Conservation (phyloP, 2,797 vertebrate species). For the Cossypha niveicapilla region DNA sequence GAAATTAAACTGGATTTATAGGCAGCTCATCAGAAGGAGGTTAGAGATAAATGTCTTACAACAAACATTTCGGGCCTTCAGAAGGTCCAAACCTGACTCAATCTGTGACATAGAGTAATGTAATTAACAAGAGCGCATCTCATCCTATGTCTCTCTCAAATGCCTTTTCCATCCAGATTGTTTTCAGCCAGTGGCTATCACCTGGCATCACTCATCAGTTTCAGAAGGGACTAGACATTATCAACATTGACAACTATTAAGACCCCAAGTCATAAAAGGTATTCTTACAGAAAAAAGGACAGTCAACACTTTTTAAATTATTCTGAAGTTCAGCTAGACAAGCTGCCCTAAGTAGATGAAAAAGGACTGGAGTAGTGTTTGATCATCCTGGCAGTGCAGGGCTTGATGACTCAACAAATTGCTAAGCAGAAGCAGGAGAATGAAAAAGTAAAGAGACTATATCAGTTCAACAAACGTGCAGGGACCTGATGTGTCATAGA, state of each 20-base stretch:
- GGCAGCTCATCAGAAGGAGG: neutral
- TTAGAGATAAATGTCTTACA: neutral
- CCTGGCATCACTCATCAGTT: neutral
- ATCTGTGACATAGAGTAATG: neutral
- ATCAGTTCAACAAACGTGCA: rapidly evolving
- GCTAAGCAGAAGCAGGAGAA: neutral
- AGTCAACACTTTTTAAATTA: neutral
- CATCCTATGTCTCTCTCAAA: neutral
- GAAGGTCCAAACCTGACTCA: neutral
- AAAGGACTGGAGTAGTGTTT: neutral
- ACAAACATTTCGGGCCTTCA: neutral
- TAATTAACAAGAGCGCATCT: neutral
- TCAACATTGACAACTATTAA: neutral
- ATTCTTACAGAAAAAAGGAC: neutral
- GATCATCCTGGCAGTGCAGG: neutral
- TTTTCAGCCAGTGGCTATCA: neutral
- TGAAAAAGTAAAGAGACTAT: neutral
- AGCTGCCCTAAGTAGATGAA: neutral
- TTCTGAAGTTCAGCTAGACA: neutral
- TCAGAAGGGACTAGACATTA: neutral
- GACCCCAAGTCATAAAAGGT: neutral
- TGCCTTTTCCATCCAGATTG: neutral
- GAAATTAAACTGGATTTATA: constrained; percentile 54
- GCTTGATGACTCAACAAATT: neutral
- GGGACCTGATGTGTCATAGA: neutral